Evolutionary conservation across 1,140 invertebrate genomes (phyloP).

Genomic region (Drosophila bifasciata): DNA sequence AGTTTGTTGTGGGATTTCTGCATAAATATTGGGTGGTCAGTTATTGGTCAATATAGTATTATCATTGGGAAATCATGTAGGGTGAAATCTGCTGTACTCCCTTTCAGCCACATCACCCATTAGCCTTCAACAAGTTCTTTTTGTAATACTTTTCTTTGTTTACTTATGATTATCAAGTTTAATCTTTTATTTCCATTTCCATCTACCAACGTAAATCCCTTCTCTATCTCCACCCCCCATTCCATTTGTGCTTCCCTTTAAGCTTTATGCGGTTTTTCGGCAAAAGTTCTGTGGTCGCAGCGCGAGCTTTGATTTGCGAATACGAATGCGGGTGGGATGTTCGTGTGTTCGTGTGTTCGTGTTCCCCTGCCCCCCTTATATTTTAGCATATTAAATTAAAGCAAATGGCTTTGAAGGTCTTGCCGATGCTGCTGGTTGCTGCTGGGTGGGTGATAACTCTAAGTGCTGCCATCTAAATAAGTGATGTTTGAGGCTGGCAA

Average conservation of each 20-base stretch:
- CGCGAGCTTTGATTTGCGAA: conserved; percentile 66
- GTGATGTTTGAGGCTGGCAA: conserved; percentile 50
- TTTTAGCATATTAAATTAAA: conserved; percentile 82
- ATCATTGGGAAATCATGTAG: background rate
- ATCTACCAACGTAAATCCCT: too few species aligned
- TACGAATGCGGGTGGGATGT: conserved; percentile 53
- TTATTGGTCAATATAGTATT: too few species aligned
- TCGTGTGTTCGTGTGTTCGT: too few species aligned
- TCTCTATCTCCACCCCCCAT: background rate
- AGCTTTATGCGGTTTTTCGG: conserved; percentile 49
- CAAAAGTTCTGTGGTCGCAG: conserved; percentile 65
- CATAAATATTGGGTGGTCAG: conserved; percentile 19
- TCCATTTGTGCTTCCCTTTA: conserved; percentile 17
- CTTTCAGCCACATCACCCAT: conserved; percentile 22
- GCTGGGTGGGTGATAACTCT: conserved; percentile 73
- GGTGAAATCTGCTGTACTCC: background rate
- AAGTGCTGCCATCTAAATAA: conserved; percentile 74
- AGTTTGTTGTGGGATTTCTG: conserved; percentile 13
- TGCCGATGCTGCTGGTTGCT: conserved; percentile 4
- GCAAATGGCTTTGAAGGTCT: conserved; percentile 55
- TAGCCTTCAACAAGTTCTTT: conserved; percentile 33
- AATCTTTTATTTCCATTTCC: background rate
- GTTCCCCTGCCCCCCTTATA: conserved; percentile 32
- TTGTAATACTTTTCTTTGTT: conserved; percentile 31
- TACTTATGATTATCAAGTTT: conserved; percentile 64